These are phyloP conservation scores for Dicrurus megarhynchus DNA, from an alignment of 2,113 vertebrate species.

Conservation along the genomic window DNA sequence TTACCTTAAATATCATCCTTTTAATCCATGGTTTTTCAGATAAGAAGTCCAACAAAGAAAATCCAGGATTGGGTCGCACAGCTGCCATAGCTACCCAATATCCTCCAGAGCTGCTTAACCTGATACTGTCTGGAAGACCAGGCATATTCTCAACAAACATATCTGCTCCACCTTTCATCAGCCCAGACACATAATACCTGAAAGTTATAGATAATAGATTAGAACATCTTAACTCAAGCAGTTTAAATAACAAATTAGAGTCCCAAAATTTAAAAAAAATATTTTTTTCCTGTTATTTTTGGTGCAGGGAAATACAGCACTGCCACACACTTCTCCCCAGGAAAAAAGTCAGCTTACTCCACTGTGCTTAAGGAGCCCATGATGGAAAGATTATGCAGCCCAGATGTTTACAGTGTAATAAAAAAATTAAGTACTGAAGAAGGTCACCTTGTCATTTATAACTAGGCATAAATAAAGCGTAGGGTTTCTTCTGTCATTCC, in stretches of 20 bases:
- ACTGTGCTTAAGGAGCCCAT: not conserved
- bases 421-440: not conserved
- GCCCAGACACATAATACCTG: slow-evolving; percentile 92
- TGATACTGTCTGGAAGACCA: slow-evolving; percentile 94
- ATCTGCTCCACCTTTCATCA: slow-evolving; percentile 95
- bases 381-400: not conserved
- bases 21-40: slow-evolving; percentile 92
- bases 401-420: not conserved
- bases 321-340: not conserved
- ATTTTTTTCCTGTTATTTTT: not conserved
- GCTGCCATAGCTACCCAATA: slow-evolving; percentile 93
- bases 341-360: not conserved
- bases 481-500: not conserved
- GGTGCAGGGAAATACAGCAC: not conserved
- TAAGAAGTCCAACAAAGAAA: slow-evolving; percentile 95
- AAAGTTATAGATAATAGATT: not conserved
- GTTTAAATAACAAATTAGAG: not conserved
- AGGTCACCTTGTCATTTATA: not conserved
- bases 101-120: slow-evolving; percentile 88
- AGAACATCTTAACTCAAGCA: not conserved
- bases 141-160: slow-evolving; percentile 95
- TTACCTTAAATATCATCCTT: slow-evolving; percentile 93
- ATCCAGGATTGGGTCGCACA: slow-evolving; percentile 87
- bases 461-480: not conserved
- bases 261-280: not conserved